Percentiles rank a stretch among this genome's conserved stretches.
phyloP scores from a whole-genome alignment of 2,113 vertebrate genomes.

The Sphaerodactylus townsendi region DNA sequence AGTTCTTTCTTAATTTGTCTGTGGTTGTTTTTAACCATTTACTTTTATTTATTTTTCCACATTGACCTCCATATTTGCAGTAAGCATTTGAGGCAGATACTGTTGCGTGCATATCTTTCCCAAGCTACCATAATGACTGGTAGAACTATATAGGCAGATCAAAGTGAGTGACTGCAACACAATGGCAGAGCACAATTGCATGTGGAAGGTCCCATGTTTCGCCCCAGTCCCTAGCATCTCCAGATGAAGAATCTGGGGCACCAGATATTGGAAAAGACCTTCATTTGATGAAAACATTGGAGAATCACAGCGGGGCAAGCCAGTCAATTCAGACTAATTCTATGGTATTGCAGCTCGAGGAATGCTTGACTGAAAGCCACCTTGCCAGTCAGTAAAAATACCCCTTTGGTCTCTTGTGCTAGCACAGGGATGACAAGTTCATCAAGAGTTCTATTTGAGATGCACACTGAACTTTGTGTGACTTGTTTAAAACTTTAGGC shows the following conservation, averaged over 20 bases:
- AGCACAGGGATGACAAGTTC: background rate
- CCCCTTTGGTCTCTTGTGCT: background rate
- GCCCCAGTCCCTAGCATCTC: too few relatives aligned
- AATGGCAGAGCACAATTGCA: too few relatives aligned
- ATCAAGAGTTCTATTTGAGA: too few relatives aligned
- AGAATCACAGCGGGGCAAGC: too few relatives aligned
- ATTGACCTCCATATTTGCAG: background rate
- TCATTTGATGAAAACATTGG: too few relatives aligned
- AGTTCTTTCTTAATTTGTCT: slow-evolving; percentile 7
- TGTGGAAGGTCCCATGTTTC: background rate
- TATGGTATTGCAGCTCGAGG: background rate
- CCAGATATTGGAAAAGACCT: too few relatives aligned
- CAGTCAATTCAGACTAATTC: background rate
- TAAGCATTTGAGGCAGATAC: slow-evolving; percentile 17
- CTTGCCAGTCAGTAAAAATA: background rate
- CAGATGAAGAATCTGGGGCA: too few relatives aligned
- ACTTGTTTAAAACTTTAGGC: too few relatives aligned
- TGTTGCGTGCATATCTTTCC: background rate
- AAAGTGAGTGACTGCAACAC: too few relatives aligned
- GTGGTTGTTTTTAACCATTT: background rate
- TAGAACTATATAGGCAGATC: background rate
- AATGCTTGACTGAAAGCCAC: too few relatives aligned
- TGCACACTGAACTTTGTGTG: too few relatives aligned
- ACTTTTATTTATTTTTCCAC: background rate
- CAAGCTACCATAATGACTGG: background rate